Evolutionary conservation across 2,113 vertebrate species (phyloP).

Genomic region (Phylloscopus trochilus): DNA sequence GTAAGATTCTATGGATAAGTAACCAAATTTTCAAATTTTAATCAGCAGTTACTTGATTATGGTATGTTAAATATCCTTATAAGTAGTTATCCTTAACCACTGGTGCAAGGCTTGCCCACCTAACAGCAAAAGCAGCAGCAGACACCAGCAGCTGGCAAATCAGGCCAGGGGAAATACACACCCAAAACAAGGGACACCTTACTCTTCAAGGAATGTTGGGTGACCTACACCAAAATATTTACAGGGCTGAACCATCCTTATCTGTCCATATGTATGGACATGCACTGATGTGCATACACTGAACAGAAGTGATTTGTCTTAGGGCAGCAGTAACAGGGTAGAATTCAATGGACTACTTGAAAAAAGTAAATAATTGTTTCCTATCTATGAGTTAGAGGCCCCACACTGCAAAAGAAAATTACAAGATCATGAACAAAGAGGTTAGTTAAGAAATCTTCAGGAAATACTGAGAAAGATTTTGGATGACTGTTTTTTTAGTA

Average conservation of each 20-base stretch:
- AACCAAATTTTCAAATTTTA: neutral
- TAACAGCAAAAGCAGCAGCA: neutral
- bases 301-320: neutral
- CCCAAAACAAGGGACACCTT: neutral
- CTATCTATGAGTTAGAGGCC: neutral
- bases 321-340: neutral
- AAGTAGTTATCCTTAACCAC: rapidly evolving
- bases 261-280: neutral
- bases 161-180: neutral
- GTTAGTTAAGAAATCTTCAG: neutral
- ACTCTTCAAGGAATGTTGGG: neutral
- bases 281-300: too few relatives aligned
- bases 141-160: neutral
- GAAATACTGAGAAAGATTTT: neutral
- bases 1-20: neutral
- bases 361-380: neutral
- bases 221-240: neutral
- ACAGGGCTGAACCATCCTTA: neutral
- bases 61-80: neutral
- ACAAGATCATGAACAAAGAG: neutral
- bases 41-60: neutral
- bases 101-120: neutral
- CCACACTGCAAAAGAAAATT: neutral
- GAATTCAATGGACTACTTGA: neutral
- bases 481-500: neutral